Base-by-base conservation (phyloP, 2,797 vertebrate genomes). In the Poeciliopsis infans region DNA sequence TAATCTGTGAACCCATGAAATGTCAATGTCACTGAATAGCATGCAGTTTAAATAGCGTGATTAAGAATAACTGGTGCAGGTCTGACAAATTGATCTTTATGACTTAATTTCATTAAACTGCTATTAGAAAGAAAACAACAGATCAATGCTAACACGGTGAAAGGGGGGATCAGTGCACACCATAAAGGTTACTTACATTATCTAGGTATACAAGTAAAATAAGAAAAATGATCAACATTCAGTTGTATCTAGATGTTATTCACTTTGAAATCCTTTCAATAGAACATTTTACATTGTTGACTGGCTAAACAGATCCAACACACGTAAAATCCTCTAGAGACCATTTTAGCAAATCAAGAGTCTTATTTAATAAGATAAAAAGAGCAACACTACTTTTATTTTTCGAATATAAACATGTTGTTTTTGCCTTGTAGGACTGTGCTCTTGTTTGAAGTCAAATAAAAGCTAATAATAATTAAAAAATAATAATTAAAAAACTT, bases 1-100 rank as follows among this genome's bases (percentile, higher is more conserved):
- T 95, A 94, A 79, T 86, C 82, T 85, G 89, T 94, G 95, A 94
- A 94, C 92, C 91, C 87, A 79, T 86, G 72, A 95, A 95, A 94
- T 94, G 89, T 92, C 92, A 95, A 79, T 88, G 92, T 86, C 86
- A 87, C 84, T 93, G 88, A 85, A 84, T 91, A 85, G 78, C 83
- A 75, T 76, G 79, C 78, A 70, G 77, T 78, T 72, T 80, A 82
- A 84, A 88, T 90, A 88, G 55, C 80, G 78, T 53, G 75, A 91
- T 88, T 84, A 78, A 88, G 84, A 47, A 74, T 20, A 78, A 83
- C 85, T 25, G 77, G 74, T 59, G 64, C 55, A 84, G 85, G 59
- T 75, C 80, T 45, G 72, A 80, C 71, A 79, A 83, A 81, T 75
- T 84, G 76, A 92, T 91, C 80, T 85, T 80, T 53, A 79, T 84